phyloP scores from a whole-genome alignment of 2,797 vertebrate genomes.

The Prionace glauca region DNA sequence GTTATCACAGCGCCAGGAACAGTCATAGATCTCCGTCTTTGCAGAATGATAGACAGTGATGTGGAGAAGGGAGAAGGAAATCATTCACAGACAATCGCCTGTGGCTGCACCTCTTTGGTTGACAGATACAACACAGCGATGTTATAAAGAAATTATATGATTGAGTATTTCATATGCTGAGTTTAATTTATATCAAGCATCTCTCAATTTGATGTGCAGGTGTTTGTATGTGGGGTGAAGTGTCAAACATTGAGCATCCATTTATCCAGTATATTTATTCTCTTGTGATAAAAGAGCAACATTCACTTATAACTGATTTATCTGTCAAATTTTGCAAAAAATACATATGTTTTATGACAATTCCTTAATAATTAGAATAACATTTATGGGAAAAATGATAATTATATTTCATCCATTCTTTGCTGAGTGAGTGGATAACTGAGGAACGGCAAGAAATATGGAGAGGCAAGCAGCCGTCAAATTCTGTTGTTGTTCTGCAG shows the following conservation, averaged over 20 bases:
- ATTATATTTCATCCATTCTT: not conserved
- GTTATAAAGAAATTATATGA: constrained; percentile 34
- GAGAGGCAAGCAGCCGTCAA: not conserved
- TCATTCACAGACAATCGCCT: constrained; percentile 14
- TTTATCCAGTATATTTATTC: constrained; percentile 2
- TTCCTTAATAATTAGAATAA: constrained; percentile 1
- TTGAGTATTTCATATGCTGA: constrained; percentile 25
- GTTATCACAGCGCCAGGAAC: constrained; percentile 22
- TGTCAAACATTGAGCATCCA: constrained; percentile 24
- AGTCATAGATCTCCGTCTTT: constrained; percentile 29
- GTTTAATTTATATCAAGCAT: constrained; percentile 33
- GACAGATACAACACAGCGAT: constrained; percentile 19
- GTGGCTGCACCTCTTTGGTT: constrained; percentile 27
- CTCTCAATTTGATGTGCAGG: constrained; percentile 24
- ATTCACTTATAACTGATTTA: not conserved
- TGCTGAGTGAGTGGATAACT: not conserved
- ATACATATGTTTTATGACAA: not conserved
- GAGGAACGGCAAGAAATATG: not conserved
- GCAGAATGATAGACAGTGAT: constrained; percentile 32
- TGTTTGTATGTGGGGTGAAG: constrained; percentile 35
- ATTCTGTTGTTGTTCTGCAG: not conserved
- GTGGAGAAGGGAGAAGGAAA: not conserved
- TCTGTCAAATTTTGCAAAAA: constrained; percentile 1
- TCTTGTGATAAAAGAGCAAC: constrained; percentile 15
- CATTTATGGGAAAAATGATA: not conserved